A percentile compares a stretch with the other conserved stretches of the same genome.
phyloP scores from a whole-genome alignment of 1,140 invertebrate species.

The Hyles euphorbiae region DNA sequence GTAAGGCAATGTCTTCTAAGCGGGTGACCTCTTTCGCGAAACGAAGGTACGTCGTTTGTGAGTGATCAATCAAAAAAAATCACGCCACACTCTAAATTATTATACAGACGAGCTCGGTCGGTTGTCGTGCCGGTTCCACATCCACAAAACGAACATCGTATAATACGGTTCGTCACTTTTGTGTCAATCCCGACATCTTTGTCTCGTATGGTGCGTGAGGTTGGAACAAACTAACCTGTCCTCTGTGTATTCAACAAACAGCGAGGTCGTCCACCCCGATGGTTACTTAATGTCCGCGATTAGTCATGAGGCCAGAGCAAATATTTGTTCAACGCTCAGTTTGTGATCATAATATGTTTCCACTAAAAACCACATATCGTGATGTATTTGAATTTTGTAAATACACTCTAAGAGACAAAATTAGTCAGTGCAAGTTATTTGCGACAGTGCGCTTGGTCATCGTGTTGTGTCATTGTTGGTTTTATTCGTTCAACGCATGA shows the following conservation, averaged over 20 bases:
- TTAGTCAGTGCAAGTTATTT: slow-evolving; percentile 3
- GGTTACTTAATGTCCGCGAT: slow-evolving; percentile 64
- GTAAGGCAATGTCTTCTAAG: slow-evolving; percentile 69
- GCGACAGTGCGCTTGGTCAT: background rate
- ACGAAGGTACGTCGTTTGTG: slow-evolving; percentile 48
- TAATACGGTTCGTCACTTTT: slow-evolving; percentile 4
- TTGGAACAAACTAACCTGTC: slow-evolving; percentile 50
- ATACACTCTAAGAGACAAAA: slow-evolving; percentile 1
- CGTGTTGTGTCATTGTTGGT: slow-evolving; percentile 5
- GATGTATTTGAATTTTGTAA: slow-evolving; percentile 15
- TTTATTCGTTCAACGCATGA: slow-evolving; percentile 4
- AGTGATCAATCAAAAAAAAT: slow-evolving; percentile 43
- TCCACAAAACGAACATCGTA: slow-evolving; percentile 2
- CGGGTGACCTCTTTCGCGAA: slow-evolving; percentile 46
- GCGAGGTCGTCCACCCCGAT: slow-evolving; percentile 59
- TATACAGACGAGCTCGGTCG: slow-evolving; percentile 30
- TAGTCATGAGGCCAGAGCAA: slow-evolving; percentile 54
- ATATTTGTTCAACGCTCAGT: slow-evolving; percentile 49
- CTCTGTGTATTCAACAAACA: slow-evolving; percentile 48
- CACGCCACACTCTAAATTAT: slow-evolving; percentile 11
- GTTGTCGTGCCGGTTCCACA: slow-evolving; percentile 36
- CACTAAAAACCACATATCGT: slow-evolving; percentile 25
- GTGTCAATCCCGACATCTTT: slow-evolving; percentile 35
- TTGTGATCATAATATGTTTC: slow-evolving; percentile 45
- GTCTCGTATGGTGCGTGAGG: slow-evolving; percentile 17